Evolutionary conservation across 2,113 vertebrate species (phyloP).

Genomic region (Bostrychus sinensis): DNA sequence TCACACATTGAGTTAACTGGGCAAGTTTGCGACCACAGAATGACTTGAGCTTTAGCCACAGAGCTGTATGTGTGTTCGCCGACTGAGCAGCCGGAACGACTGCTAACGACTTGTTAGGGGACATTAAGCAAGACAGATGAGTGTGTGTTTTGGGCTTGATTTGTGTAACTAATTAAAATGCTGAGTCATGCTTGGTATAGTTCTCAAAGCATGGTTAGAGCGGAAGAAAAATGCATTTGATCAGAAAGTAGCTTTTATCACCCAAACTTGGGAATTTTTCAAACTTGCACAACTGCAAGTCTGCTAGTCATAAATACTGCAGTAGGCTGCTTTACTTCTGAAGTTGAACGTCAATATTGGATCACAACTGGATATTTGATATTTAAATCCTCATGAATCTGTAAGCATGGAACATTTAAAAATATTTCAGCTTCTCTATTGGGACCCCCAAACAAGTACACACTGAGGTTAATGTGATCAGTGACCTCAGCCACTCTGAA

Average conservation of each 20-base stretch:
- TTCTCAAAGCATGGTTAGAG: not conserved
- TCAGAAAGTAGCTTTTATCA: not conserved
- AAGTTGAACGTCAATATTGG: not conserved
- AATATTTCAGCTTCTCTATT: not conserved
- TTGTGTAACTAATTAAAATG: constrained; percentile 8
- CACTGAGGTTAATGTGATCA: constrained; percentile 3
- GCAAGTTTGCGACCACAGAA: not conserved
- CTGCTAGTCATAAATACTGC: not conserved
- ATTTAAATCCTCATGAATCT: not conserved
- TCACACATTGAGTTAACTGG: not conserved
- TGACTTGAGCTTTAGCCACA: not conserved
- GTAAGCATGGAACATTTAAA: not conserved
- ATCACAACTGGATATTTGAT: not conserved
- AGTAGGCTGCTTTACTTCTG: not conserved
- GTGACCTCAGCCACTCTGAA: constrained; percentile 1
- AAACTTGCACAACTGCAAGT: not conserved
- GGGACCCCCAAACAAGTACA: not conserved
- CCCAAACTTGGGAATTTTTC: not conserved
- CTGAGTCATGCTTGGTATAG: constrained; percentile 5
- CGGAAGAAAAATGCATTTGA: not conserved
- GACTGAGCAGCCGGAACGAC: not conserved
- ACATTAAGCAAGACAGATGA: constrained; percentile 12
- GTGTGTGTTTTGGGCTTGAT: constrained; percentile 13
- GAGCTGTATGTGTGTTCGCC: not conserved
- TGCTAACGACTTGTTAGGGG: constrained; percentile 9